Base-by-base conservation (phyloP, 2,113 vertebrate species). In the Actinemys pallida region DNA sequence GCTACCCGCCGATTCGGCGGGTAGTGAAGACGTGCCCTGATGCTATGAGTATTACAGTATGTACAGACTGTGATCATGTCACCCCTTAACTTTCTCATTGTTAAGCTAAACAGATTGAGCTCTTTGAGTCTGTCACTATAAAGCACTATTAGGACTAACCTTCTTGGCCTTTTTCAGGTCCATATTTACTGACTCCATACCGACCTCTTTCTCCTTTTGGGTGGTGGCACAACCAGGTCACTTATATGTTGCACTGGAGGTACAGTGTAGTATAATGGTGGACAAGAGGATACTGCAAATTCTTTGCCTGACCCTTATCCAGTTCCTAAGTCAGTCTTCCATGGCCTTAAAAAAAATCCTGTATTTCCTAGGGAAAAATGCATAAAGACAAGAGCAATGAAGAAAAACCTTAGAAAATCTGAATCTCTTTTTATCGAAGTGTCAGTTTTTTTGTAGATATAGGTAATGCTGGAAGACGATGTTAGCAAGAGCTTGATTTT, bases 401-500 rank as follows among this genome's bases (percentile, higher is more conserved):
- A 92, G 24, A 53, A 10, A 49, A 22, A 22, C 62, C 88, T 92
- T 49, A 86, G 83, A 78, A 86, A 91, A 81, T 10, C 72, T 86
- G 17, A 50, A 1, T 49, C 93, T 17, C 47, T 8, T 92, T 84
- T 57, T 85, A 89, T 47, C 92, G 79, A 85, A 39, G 84, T 56
- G 11, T 1, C 19, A 78, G 16, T 50, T 57, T 89, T 59, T 57
- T 92, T 59, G 12, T 56, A 39, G 31, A n/a, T 12, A 72, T 69
- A 81, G 85, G 89, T 54, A 87, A 47, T 31, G 13, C 2, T 2
- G 62, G 57, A 78, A 85, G 88, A 57, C 57, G 81, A 81, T 91
- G 49, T 83, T 91, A 92, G 91, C 75, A 86, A 85, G 86, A 78
- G 53, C 57, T 84, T 88, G 83, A 81, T 96, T 86, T 94, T 35